These are phyloP conservation scores for Melieria picta DNA, from an alignment of 2,888 invertebrate genomes.

Conservation along the genomic window DNA sequence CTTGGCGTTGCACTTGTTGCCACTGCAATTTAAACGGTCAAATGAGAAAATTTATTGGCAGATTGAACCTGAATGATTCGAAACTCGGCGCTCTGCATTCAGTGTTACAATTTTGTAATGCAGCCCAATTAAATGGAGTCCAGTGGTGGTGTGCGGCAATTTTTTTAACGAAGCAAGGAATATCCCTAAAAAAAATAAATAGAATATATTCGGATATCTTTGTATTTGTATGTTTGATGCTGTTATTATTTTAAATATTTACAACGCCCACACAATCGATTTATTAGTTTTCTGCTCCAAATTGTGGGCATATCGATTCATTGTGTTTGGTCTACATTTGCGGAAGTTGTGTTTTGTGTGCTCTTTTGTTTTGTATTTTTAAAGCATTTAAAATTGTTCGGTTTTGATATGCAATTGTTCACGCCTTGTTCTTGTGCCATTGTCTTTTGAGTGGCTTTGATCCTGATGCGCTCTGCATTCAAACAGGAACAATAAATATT, in stretches of 20 bases:
- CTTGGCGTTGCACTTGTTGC: slow-evolving; percentile 23
- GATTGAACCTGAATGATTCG: not conserved
- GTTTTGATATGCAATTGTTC: slow-evolving; percentile 25
- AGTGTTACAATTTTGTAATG: slow-evolving; percentile 35
- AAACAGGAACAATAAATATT: slow-evolving; percentile 27
- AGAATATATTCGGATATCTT: slow-evolving; percentile 24
- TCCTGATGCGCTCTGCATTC: not conserved
- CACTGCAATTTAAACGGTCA: slow-evolving; percentile 15
- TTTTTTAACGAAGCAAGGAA: not conserved
- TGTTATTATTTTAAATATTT: slow-evolving; percentile 43
- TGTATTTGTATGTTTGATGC: slow-evolving; percentile 24
- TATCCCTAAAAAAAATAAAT: not conserved
- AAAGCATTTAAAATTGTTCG: not conserved
- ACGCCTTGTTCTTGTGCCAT: slow-evolving; percentile 21
- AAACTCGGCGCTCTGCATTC: not conserved
- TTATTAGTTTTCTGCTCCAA: not conserved
- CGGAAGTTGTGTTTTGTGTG: slow-evolving; percentile 22
- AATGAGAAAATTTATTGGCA: slow-evolving; percentile 1
- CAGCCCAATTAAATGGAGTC: slow-evolving; percentile 47
- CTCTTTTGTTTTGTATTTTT: slow-evolving; percentile 8
- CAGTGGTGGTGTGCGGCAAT: slow-evolving; percentile 20
- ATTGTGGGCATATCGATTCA: slow-evolving; percentile 19
- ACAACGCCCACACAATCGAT: slow-evolving; percentile 22
- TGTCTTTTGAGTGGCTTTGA: not conserved
- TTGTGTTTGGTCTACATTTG: slow-evolving; percentile 21